Evolutionary conservation across 2,113 vertebrate species (phyloP).

Genomic region (Dicrurus megarhynchus): DNA sequence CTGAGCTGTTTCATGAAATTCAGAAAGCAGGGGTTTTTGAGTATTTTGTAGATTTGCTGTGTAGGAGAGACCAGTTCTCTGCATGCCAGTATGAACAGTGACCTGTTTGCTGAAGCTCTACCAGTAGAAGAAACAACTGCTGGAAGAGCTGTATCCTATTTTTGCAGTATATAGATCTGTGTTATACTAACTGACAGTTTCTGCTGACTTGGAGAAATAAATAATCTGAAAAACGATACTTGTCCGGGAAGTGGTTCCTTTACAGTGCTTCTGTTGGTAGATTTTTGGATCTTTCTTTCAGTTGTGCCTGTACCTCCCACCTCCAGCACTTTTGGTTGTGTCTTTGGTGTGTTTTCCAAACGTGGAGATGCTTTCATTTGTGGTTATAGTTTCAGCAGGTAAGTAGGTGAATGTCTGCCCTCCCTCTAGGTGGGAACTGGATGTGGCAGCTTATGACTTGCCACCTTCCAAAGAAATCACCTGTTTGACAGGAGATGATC

Average conservation of each 20-base stretch:
- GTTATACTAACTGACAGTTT: background rate
- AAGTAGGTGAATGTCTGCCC: background rate
- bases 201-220: background rate
- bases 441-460: background rate
- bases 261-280: background rate
- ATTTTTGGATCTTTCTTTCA: background rate
- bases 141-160: background rate
- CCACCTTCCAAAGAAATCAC: background rate
- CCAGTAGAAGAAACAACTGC: accelerated
- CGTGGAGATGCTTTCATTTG: background rate
- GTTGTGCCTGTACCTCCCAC: background rate
- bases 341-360: background rate
- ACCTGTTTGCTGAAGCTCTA: background rate
- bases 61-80: background rate
- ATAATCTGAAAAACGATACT: background rate
- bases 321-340: background rate
- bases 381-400: background rate
- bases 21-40: accelerated
- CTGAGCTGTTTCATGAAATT: background rate
- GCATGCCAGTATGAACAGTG: background rate
- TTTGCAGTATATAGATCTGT: background rate
- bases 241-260: background rate
- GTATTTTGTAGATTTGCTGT: background rate
- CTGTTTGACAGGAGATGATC: background rate
- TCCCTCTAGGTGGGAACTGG: background rate